Base-by-base conservation (phyloP, 2,113 vertebrate genomes). In the Cervus canadensis region DNA sequence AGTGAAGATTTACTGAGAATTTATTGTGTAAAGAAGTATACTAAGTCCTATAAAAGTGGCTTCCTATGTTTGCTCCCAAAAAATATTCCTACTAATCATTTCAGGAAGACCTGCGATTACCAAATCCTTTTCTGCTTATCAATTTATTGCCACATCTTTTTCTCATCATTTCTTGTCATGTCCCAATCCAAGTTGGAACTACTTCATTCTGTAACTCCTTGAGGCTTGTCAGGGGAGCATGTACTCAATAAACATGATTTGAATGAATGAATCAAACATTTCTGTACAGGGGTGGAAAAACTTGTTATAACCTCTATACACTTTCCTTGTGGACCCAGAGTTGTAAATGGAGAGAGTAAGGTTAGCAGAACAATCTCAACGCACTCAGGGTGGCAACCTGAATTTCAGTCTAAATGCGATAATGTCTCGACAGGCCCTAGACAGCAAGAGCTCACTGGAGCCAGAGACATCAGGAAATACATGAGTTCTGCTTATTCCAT, bases 1-100 rank as follows among this genome's bases (percentile, higher is more conserved):
- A 56, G 7, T 96, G 30, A 95, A 95, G 56, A 97, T 91, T 76
- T 91, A 48, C 5, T 91, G 57, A 87, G 40, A 59, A 84, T 87
- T 62, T 74, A 79, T 64, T 81, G 28, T 74, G 85, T 95, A 56
- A 96, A 95, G 28, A 56, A 93, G 25, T 88, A 3, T 59, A 67
- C 40, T 52, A 33, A 94, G 9, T 62, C 85, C 67, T 91, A 54
- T 82, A 48, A 76, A 81, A 74, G 57, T 45, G 23, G 33, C 23
- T 88, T 91, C 48, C 33, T 92, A 13, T 93, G 64, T 93, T 76
- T 93, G 54, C 28, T 86, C 30, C 33, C 30, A 36, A 0, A 87
- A 91, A 95, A 56, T 78, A 52, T 92, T 84, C 17, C 43, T 74
- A 67, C 45, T 62, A 81, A 59, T 54, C 25, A 48, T 36, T 71